phyloP scores from a whole-genome alignment of 2,888 invertebrate genomes.

The Stramonita haemastoma region DNA sequence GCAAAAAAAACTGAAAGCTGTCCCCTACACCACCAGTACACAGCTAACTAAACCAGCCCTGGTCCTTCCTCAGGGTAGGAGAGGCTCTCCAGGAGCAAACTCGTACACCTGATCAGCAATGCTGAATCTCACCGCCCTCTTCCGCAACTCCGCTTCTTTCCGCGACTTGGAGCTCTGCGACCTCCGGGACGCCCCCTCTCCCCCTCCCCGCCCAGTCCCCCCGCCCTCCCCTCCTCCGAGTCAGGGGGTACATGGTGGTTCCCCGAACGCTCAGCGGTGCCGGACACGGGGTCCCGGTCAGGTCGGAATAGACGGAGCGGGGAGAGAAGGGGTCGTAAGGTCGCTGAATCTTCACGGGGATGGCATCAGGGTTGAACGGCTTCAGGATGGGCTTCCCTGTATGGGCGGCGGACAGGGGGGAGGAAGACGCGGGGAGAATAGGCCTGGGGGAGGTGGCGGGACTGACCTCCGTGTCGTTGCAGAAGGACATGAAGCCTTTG shows the following conservation, averaged over 20 bases:
- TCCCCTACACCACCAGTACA: no score
- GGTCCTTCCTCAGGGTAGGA: constrained; percentile 11
- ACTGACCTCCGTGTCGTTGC: background rate
- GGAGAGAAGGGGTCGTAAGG: constrained; percentile 18
- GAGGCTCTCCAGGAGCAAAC: constrained; percentile 26
- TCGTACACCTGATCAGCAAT: constrained; percentile 33
- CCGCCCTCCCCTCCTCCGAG: background rate
- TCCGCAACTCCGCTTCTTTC: constrained; percentile 9
- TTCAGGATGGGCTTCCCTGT: constrained; percentile 34
- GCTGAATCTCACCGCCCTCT: constrained; percentile 37
- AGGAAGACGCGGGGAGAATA: background rate
- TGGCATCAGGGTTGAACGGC: constrained; percentile 13
- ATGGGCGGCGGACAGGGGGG: background rate
- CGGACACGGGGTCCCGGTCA: background rate
- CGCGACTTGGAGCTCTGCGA: constrained; percentile 17
- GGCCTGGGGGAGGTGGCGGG: background rate
- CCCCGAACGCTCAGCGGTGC: constrained; percentile 17
- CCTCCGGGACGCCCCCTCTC: background rate
- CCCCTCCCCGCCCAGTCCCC: background rate
- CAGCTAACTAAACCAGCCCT: no score
- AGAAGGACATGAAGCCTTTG: background rate
- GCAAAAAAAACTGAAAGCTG: no score
- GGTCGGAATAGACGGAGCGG: background rate
- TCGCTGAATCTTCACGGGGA: background rate
- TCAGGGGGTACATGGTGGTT: constrained; percentile 23